Evolutionary conservation across 2,888 invertebrate species (phyloP), one percentile per base, ranked within the genome.

Genomic region (Blastobasis lacticolella): DNA sequence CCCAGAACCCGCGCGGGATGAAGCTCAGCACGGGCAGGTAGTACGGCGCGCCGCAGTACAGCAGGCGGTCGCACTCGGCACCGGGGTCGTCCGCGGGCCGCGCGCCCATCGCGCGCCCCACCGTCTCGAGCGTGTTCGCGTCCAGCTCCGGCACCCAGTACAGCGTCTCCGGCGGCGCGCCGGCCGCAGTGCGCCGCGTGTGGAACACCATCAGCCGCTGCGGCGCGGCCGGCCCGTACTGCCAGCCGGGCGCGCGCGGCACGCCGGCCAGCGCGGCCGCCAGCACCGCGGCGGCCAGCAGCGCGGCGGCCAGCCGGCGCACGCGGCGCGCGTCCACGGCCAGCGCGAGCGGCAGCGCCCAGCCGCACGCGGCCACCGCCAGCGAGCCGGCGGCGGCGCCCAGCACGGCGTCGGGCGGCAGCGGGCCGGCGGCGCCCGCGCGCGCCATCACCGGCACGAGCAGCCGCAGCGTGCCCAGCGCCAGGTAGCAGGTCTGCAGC

Each of bases 361-460:
- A 83, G 60, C 63, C 62, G 61, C 66, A 72, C 42, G 85, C 75
- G 45, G 79, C 67, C 58, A 90, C 7, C 2, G 41, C 41, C 41
- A 40, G 41, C 41, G 41, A 1, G 41, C 41, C 41, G 2, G 6
- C 41, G 1, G 41, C 41, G 7, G 9, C 41, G 41, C 41, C 7
- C 6, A 8, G 7, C 6, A 6, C 41, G 9, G 7, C 41, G 6
- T 6, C 41, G 49, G 95, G 95, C 40, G 91, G 23, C 23, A 23
- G 41, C 6, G 6, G 7, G 9, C 41, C 41, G 9, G 7, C 41
- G 6, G 41, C 41, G 49, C 95, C 95, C 41, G 91, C 89, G 64
- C 95, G 90, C 4, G 95, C 96, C 93, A 93, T 92, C 61, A 96
- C 90, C 6, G 97, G 96, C 63, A 95, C 91, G 69, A 95, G 92